Evolutionary conservation across 2,888 invertebrate genomes (phyloP).

Genomic region (Erpobdella octoculata): DNA sequence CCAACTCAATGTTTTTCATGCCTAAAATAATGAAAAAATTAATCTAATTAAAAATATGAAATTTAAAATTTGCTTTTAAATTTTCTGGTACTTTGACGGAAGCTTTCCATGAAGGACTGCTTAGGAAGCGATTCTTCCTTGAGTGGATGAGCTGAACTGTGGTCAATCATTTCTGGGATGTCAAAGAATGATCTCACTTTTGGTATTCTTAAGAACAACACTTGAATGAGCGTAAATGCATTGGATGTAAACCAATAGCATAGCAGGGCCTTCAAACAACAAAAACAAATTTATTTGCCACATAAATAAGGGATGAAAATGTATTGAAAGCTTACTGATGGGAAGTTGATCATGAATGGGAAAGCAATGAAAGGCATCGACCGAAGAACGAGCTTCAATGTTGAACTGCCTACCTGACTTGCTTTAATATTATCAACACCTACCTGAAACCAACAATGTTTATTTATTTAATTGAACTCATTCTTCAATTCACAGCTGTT

Average conservation of each 20-base stretch:
- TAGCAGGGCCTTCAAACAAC: conserved; percentile 61
- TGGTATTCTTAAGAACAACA: conserved; percentile 68
- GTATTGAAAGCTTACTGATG: conserved; percentile 58
- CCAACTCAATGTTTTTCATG: conserved; percentile 20
- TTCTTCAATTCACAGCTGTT: background rate
- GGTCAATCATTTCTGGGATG: conserved; percentile 60
- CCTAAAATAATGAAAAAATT: background rate
- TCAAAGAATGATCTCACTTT: conserved; percentile 67
- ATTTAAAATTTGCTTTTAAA: too few relatives aligned
- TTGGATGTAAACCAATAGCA: conserved; percentile 85
- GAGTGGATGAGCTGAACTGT: conserved; percentile 58
- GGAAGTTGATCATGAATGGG: conserved; percentile 78
- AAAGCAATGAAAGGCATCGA: conserved; percentile 71
- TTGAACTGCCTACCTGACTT: conserved; percentile 49
- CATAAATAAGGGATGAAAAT: background rate
- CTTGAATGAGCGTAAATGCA: conserved; percentile 73
- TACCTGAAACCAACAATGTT: conserved; percentile 52
- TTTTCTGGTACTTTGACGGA: conserved; percentile 63
- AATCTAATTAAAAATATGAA: background rate
- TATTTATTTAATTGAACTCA: background rate
- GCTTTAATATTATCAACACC: conserved; percentile 64
- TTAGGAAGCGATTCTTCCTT: conserved; percentile 54
- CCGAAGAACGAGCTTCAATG: conserved; percentile 68
- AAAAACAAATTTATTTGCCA: background rate
- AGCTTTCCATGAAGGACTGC: conserved; percentile 71